phyloP scores from a whole-genome alignment of 2,113 vertebrate species.

The Tringa solitaria region DNA sequence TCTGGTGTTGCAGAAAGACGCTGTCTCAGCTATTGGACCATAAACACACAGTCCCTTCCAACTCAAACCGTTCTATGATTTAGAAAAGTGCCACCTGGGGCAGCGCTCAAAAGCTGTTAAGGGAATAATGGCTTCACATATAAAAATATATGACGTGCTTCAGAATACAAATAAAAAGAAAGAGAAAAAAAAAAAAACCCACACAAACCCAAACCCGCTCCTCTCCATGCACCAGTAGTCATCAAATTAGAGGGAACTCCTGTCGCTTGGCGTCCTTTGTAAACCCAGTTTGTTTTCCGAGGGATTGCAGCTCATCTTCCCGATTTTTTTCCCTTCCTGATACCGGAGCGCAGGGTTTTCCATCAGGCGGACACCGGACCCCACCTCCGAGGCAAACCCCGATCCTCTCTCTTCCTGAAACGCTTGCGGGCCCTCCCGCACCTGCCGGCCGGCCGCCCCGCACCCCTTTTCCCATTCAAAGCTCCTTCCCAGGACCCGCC shows the following conservation, averaged over 20 bases:
- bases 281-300: background rate
- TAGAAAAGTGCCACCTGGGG: background rate
- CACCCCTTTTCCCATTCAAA: rapidly evolving
- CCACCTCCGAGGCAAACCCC: background rate
- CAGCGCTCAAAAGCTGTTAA: background rate
- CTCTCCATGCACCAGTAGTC: background rate
- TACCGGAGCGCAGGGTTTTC: background rate
- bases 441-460: rapidly evolving
- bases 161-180: rapidly evolving
- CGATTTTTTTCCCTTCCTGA: background rate
- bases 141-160: background rate
- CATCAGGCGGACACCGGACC: rapidly evolving
- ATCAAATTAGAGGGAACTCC: background rate
- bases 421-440: background rate
- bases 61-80: too few relatives aligned
- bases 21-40: too few relatives aligned
- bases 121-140: background rate
- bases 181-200: rapidly evolving
- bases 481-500: background rate
- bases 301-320: background rate
- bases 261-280: background rate
- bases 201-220: rapidly evolving
- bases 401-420: background rate
- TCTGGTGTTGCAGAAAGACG: too few relatives aligned
- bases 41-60: too few relatives aligned